Evolutionary conservation across 2,888 invertebrate species (phyloP), one percentile per base, ranked within the genome.

Genomic region (Fissipunctia ypsillon): DNA sequence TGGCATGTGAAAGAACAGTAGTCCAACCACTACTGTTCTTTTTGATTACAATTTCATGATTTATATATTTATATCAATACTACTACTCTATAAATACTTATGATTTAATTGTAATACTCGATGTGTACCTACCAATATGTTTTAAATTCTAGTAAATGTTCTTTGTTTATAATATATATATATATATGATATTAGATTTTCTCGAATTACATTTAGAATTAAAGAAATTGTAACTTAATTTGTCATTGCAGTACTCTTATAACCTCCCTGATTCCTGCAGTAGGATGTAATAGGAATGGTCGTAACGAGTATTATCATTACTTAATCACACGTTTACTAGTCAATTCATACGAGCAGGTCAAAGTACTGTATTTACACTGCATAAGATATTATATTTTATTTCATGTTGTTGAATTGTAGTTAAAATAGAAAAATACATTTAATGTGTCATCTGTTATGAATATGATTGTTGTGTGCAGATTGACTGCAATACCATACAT

Each of bases 251-350:
- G 90, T 90, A 89, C 88, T 86, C 69, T 86, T 80, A 83, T 86
- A 86, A 89, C 63, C 63, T 88, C 86, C 88, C 84, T 85, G 84
- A 82, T 80, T 66, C 70, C 69, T 78, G 69, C 74, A 73, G 70
- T 80, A 85, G 73, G 69, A 80, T 72, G 45, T 74, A 76, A 65
- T 81, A 63, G 66, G 69, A 73, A 65, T 59, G 63, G 68, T 69
- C 41, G 65, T 74, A 80, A 61, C 38, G 70, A 85, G 72, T 76
- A 64, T 76, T 74, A 78, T 76, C 73, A 78, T 82, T 75, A 83
- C 73, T 50, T 75, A 81, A 87, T 87, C 85, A 88, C 88, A 85
- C 80, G 83, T 88, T 81, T 88, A 87, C 91, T 93, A 93, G 93
- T 92, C 91, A 91, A 90, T 85, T 87, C 85, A 84, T 80, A 73